Conservation (phyloP, 2,797 vertebrate species). For the Falco columbarius region DNA sequence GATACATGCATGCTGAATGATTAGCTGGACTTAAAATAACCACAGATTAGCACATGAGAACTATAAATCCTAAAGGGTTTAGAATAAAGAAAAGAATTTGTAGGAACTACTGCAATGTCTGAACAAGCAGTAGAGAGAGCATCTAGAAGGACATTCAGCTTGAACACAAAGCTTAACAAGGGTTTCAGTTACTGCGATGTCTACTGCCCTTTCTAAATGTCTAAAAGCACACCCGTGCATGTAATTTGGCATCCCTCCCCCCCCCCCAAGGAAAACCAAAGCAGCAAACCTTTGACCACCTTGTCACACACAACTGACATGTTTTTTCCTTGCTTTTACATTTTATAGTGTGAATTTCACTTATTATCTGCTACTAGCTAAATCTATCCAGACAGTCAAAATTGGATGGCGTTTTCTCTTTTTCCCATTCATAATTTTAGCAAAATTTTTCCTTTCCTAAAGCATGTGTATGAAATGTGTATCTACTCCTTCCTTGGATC, state of each 20-base stretch:
- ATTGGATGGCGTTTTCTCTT: slow-evolving; percentile 14
- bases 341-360: slow-evolving; percentile 47
- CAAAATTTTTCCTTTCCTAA: background rate
- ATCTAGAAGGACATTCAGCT: background rate
- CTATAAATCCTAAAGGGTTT: background rate
- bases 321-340: no score
- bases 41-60: background rate
- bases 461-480: background rate
- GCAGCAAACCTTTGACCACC: background rate
- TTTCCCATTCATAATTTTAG: slow-evolving; percentile 2
- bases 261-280: background rate
- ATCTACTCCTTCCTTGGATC: background rate
- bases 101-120: background rate
- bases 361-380: slow-evolving; percentile 61
- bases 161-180: background rate
- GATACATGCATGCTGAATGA: background rate
- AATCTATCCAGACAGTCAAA: slow-evolving; percentile 29
- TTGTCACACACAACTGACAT: background rate
- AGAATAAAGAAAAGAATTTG: background rate
- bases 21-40: background rate
- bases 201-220: background rate
- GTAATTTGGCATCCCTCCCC: background rate
- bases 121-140: background rate
- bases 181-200: background rate
- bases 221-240: background rate